Percentiles rank a stretch among this genome's conserved stretches.
phyloP scores from a whole-genome alignment of 2,797 vertebrate species.

The Tapirus indicus region DNA sequence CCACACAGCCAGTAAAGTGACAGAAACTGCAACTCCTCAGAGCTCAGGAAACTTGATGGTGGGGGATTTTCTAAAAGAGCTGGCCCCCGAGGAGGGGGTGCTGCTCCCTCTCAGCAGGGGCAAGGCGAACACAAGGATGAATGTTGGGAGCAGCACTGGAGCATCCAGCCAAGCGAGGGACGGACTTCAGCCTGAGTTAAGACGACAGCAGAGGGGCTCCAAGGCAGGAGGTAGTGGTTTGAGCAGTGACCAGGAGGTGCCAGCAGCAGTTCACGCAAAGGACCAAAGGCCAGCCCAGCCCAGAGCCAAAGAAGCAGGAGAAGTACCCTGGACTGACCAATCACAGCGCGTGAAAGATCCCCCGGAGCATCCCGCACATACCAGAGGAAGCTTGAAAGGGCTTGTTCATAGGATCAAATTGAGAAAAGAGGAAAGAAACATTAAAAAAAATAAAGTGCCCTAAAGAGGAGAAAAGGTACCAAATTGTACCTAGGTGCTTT shows the following conservation, averaged over 20 bases:
- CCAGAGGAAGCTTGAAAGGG: neutral
- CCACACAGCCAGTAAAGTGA: neutral
- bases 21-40: neutral
- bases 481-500: neutral
- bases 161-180: no score
- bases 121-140: no score
- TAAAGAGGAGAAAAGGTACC: neutral
- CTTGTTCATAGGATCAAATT: neutral
- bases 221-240: neutral
- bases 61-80: neutral
- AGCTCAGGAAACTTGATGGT: neutral
- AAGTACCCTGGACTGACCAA: neutral
- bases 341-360: neutral
- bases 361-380: neutral
- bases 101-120: neutral
- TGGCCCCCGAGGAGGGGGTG: neutral
- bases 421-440: neutral
- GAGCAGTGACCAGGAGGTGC: neutral
- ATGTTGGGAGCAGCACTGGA: neutral
- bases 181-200: neutral
- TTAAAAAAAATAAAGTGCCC: neutral
- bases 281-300: neutral
- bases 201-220: neutral
- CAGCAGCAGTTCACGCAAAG: neutral
- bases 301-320: neutral